phyloP scores from a whole-genome alignment of 2,888 invertebrate species.

The Euproctis similis region DNA sequence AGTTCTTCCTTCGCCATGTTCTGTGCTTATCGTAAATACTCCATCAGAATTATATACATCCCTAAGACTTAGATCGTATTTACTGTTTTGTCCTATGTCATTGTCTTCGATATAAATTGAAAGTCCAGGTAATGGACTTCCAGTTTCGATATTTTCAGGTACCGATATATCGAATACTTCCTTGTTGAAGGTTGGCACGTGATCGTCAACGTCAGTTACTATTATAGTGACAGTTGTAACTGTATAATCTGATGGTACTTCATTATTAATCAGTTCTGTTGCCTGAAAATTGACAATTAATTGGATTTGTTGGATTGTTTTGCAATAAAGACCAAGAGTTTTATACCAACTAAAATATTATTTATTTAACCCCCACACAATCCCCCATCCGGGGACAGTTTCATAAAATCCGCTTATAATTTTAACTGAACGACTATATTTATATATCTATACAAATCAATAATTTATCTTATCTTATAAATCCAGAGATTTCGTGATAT shows the following conservation, averaged over 20 bases:
- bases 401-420: too few species aligned
- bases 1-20: conserved; percentile 81
- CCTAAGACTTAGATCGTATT: conserved; percentile 78
- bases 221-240: conserved; percentile 84
- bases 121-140: conserved; percentile 81
- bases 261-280: conserved; percentile 83
- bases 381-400: too few species aligned
- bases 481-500: too few species aligned
- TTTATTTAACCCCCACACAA: too few species aligned
- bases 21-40: conserved; percentile 79
- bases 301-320: too few species aligned
- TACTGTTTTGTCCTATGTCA: conserved; percentile 84
- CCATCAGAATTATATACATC: conserved; percentile 76
- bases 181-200: conserved; percentile 82
- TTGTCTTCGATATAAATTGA: conserved; percentile 84
- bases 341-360: too few species aligned
- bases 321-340: too few species aligned
- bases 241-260: conserved; percentile 81
- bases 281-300: conserved; percentile 65
- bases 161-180: conserved; percentile 80
- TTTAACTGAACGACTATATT: too few species aligned
- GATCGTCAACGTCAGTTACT: conserved; percentile 86
- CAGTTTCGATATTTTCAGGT: conserved; percentile 84
- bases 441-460: too few species aligned
- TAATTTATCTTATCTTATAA: too few species aligned